Conservation (phyloP, 2,113 vertebrate genomes). For the Tylochromis polylepis region DNA sequence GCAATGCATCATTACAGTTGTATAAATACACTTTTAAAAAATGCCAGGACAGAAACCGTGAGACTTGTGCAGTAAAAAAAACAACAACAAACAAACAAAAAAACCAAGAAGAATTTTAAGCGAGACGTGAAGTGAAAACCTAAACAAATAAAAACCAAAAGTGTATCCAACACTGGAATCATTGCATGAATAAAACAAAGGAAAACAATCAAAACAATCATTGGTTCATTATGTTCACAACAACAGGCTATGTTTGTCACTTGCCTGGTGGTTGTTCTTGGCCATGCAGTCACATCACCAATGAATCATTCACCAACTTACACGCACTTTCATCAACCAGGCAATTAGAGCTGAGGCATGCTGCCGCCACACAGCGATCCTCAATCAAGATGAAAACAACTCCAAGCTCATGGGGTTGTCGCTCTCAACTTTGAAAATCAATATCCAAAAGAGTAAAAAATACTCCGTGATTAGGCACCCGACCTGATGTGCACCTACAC, state of each 20-base stretch:
- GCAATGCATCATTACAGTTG: neutral
- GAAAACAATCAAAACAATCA: neutral
- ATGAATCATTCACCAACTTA: constrained; percentile 2
- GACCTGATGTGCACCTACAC: neutral
- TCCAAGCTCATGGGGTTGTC: neutral
- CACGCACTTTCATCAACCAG: constrained; percentile 23
- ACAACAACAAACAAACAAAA: no score
- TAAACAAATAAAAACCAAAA: neutral
- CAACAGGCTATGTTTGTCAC: neutral
- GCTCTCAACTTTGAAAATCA: neutral
- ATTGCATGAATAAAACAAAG: neutral
- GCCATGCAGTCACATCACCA: constrained; percentile 10
- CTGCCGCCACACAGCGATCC: neutral
- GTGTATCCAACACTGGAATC: neutral
- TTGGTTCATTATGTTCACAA: neutral
- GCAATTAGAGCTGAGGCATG: constrained; percentile 1
- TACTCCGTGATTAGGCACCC: neutral
- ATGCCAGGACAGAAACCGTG: neutral
- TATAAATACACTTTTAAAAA: neutral
- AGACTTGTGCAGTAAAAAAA: neutral
- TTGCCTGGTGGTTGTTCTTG: neutral
- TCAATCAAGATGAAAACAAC: neutral
- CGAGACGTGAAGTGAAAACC: neutral
- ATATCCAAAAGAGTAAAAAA: neutral
- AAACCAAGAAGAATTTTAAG: neutral